Percentiles rank a stretch among this genome's conserved stretches.
Evolutionary conservation across 2,113 vertebrate species (phyloP).

Genomic region (Gadus chalcogrammus): DNA sequence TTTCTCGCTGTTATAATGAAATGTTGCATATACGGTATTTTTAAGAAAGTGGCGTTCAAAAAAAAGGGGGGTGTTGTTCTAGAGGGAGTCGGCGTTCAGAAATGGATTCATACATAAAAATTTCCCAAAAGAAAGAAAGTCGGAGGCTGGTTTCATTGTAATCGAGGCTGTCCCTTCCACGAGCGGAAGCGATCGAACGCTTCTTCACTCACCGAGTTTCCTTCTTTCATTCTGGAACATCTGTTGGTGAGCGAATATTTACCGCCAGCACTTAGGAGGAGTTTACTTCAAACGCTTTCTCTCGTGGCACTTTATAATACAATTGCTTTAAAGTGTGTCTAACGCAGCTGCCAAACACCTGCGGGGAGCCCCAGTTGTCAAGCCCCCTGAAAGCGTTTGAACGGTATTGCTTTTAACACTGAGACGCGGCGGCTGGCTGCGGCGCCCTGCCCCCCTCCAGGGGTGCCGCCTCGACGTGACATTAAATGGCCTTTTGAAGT

Average conservation of each 20-base stretch:
- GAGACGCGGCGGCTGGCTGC: no score
- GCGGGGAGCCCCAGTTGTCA: conserved; percentile 3
- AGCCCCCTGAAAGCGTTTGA: conserved; percentile 17
- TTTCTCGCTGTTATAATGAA: conserved; percentile 34
- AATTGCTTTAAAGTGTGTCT: conserved; percentile 1
- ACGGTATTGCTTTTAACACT: no score
- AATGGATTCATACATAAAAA: neutral
- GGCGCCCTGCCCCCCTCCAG: neutral
- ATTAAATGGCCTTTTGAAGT: conserved; percentile 22
- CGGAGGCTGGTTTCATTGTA: neutral
- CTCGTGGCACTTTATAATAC: neutral
- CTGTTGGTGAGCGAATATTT: no score
- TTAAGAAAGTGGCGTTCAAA: conserved; percentile 4
- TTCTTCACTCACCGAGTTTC: neutral
- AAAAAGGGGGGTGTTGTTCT: neutral
- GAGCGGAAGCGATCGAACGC: neutral
- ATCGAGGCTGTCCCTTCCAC: neutral
- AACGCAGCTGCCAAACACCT: neutral
- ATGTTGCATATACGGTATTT: conserved; percentile 20
- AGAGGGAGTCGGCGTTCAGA: neutral
- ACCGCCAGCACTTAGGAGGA: neutral
- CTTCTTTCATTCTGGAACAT: no score
- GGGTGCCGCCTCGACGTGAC: neutral
- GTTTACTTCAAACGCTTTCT: neutral
- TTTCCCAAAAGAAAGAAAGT: conserved; percentile 6